Evolutionary conservation across 2,113 vertebrate genomes (phyloP).

Genomic region (Natator depressus): DNA sequence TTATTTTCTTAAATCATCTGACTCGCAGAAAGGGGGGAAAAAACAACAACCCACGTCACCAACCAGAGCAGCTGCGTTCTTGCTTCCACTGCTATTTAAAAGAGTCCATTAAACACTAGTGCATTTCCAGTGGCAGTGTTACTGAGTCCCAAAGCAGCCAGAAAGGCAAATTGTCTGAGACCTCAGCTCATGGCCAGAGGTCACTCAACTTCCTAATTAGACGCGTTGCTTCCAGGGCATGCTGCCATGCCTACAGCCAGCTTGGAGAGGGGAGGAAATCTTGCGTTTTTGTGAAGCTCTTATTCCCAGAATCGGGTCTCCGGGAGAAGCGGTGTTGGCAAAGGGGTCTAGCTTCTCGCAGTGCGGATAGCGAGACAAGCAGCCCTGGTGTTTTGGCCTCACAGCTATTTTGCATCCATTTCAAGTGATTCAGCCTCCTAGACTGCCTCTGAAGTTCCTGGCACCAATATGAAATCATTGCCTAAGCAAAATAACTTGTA

Average conservation of each 20-base stretch:
- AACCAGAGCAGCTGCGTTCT: background rate
- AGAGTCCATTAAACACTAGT: background rate
- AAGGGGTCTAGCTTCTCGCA: background rate
- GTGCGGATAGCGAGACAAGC: rapidly evolving
- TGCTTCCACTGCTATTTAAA: background rate
- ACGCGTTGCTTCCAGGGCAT: constrained; percentile 2
- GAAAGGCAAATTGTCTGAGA: background rate
- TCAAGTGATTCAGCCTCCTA: background rate
- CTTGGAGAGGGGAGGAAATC: constrained; percentile 4
- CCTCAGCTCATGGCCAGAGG: rapidly evolving
- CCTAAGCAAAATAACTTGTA: background rate
- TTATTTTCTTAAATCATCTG: constrained; percentile 5
- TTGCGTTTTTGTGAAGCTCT: background rate
- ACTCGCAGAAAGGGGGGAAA: background rate
- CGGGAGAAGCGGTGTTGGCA: background rate
- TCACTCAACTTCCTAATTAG: background rate
- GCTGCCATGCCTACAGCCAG: constrained; percentile 6
- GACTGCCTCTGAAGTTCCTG: background rate
- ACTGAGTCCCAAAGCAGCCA: rapidly evolving
- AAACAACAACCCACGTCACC: rapidly evolving
- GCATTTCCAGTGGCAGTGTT: background rate
- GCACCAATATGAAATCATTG: rapidly evolving
- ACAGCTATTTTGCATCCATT: rapidly evolving
- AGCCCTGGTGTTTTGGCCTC: background rate
- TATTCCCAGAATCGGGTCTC: background rate